A percentile compares a stretch with the other conserved stretches of the same genome.
Evolutionary conservation across 2,797 vertebrate genomes (phyloP).

Genomic region (Pseudomugil gertrudae): DNA sequence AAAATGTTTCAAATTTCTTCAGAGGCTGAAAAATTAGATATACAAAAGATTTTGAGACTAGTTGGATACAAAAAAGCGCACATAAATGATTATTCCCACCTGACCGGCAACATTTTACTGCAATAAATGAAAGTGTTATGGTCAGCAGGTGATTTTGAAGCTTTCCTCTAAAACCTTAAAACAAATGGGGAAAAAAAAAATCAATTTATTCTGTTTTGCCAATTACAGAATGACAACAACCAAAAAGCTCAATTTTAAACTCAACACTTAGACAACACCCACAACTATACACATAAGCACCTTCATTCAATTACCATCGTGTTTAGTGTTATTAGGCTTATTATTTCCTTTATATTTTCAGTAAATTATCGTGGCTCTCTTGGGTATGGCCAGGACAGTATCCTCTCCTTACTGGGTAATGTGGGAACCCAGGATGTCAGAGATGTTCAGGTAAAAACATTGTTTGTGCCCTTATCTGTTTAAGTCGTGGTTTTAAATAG

Average conservation of each 20-base stretch:
- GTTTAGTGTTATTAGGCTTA: not conserved
- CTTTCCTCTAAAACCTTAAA: no score
- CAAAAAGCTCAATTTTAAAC: not conserved
- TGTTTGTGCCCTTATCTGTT: no score
- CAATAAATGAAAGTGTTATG: no score
- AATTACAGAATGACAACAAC: not conserved
- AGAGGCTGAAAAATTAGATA: no score
- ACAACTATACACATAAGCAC: not conserved
- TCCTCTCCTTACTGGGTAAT: slow-evolving; percentile 89
- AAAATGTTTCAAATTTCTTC: no score
- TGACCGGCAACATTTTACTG: no score
- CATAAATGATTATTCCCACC: not conserved
- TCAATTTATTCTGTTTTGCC: not conserved
- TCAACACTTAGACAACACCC: no score
- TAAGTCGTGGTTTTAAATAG: not conserved
- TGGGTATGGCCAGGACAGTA: slow-evolving; percentile 93
- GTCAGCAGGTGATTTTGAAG: no score
- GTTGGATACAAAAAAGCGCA: no score
- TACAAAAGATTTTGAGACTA: no score
- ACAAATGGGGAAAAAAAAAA: not conserved
- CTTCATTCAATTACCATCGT: not conserved
- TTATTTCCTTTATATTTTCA: slow-evolving; percentile 51
- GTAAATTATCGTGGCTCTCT: slow-evolving; percentile 96
- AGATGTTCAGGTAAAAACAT: slow-evolving; percentile 90
- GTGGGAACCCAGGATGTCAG: slow-evolving; percentile 91